phyloP scores from a whole-genome alignment of 2,888 invertebrate species.

The Arge pagana region DNA sequence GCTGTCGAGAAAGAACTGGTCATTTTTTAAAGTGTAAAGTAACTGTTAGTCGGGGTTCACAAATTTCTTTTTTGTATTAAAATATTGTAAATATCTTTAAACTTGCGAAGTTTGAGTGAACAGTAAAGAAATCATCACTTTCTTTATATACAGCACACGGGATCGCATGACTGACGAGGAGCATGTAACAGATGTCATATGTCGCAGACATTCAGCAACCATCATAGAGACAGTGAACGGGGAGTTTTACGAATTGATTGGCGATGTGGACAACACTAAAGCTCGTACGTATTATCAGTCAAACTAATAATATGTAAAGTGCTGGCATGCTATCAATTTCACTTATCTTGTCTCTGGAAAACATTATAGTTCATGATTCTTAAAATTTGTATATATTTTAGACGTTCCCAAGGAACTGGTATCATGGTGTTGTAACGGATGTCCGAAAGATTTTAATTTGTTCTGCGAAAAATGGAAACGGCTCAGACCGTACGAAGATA shows the following conservation, averaged over 20 bases:
- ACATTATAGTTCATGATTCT: too few species aligned
- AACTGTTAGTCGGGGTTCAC: too few species aligned
- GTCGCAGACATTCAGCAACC: constrained; percentile 35
- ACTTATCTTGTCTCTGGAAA: too few species aligned
- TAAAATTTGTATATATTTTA: too few species aligned
- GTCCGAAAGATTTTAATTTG: constrained; percentile 42
- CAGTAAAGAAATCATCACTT: too few species aligned
- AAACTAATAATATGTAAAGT: too few species aligned
- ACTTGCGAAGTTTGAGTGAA: constrained; percentile 1
- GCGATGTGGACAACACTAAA: constrained; percentile 41
- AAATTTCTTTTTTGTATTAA: not conserved
- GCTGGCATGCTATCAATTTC: too few species aligned
- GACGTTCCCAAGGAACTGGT: constrained; percentile 43
- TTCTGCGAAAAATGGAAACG: constrained; percentile 41
- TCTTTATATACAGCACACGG: constrained; percentile 39
- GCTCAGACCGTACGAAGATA: too few species aligned
- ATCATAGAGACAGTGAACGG: constrained; percentile 41
- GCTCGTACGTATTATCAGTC: constrained; percentile 35
- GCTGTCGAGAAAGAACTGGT: too few species aligned
- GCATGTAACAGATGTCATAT: constrained; percentile 40
- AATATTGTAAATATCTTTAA: not conserved
- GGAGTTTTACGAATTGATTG: constrained; percentile 42
- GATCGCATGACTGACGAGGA: constrained; percentile 40
- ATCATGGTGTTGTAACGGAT: constrained; percentile 42
- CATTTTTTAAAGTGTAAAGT: too few species aligned